A percentile compares a stretch with the other conserved stretches of the same genome.
These are phyloP conservation scores for Sterrhoptilus dennistouni DNA, from an alignment of 2,113 vertebrate species.

Conservation along the genomic window DNA sequence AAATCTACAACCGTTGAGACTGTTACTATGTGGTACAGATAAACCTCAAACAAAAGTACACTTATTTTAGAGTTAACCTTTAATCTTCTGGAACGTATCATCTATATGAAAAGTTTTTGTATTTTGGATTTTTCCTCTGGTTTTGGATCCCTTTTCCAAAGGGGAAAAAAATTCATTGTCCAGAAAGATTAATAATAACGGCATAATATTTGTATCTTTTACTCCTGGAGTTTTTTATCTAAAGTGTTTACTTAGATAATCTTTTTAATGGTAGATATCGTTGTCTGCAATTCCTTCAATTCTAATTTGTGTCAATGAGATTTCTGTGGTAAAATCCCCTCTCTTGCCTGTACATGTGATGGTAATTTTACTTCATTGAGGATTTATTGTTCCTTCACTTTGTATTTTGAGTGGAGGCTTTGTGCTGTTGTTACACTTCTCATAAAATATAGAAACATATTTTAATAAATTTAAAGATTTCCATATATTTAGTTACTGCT, in stretches of 20 bases:
- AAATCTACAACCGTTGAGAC: background rate
- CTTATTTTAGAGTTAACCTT: background rate
- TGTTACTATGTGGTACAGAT: background rate
- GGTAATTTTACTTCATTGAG: background rate
- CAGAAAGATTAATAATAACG: background rate
- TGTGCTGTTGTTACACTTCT: background rate
- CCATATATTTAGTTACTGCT: background rate
- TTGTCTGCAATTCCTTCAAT: background rate
- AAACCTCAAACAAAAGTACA: background rate
- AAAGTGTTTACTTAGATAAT: background rate
- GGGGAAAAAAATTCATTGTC: fast-evolving
- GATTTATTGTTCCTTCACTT: background rate
- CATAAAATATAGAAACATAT: background rate
- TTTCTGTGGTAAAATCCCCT: background rate
- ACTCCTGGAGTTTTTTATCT: background rate
- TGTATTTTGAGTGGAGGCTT: background rate
- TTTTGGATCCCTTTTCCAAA: background rate
- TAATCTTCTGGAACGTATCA: background rate
- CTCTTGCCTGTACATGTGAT: background rate
- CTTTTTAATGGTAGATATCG: fast-evolving
- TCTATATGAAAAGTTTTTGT: background rate
- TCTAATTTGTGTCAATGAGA: background rate
- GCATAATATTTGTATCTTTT: background rate
- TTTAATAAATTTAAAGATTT: background rate
- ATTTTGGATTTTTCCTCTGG: background rate